These are phyloP conservation scores for Eulithis prunata DNA, from an alignment of 2,888 invertebrate species.

Conservation along the genomic window DNA sequence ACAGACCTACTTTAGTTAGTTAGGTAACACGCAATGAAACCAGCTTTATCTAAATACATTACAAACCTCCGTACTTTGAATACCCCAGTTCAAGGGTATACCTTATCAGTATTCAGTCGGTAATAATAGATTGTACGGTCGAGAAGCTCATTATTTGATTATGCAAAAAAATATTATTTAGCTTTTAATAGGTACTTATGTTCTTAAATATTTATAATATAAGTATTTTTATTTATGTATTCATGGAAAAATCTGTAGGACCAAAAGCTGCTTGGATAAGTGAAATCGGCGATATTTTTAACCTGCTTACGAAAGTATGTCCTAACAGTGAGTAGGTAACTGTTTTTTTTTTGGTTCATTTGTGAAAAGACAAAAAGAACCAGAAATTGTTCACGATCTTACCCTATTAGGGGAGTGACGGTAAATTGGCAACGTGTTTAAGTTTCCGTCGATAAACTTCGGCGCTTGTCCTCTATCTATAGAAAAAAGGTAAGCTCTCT, in stretches of 20 bases:
- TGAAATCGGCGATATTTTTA: too few species aligned
- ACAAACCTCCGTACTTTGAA: slow-evolving; percentile 8
- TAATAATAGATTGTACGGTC: slow-evolving; percentile 17
- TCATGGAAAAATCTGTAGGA: background rate
- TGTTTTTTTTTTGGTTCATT: too few species aligned
- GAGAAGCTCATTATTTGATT: background rate
- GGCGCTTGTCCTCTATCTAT: background rate
- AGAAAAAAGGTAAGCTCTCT: background rate
- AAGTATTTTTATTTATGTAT: background rate
- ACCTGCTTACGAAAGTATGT: too few species aligned
- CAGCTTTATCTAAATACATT: slow-evolving; percentile 20
- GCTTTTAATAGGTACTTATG: too few species aligned
- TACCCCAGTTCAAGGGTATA: slow-evolving; percentile 21
- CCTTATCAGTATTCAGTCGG: slow-evolving; percentile 19
- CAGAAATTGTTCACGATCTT: background rate
- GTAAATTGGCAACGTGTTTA: background rate
- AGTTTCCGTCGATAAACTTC: background rate
- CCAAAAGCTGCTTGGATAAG: too few species aligned
- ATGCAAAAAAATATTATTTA: background rate
- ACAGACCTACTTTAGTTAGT: too few species aligned
- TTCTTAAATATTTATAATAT: too few species aligned
- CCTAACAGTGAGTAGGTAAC: too few species aligned
- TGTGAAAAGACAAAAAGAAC: too few species aligned
- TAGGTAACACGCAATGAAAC: slow-evolving; percentile 2
- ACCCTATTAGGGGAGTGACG: background rate